phyloP scores from a whole-genome alignment of 2,113 vertebrate species.

The Mola mola region DNA sequence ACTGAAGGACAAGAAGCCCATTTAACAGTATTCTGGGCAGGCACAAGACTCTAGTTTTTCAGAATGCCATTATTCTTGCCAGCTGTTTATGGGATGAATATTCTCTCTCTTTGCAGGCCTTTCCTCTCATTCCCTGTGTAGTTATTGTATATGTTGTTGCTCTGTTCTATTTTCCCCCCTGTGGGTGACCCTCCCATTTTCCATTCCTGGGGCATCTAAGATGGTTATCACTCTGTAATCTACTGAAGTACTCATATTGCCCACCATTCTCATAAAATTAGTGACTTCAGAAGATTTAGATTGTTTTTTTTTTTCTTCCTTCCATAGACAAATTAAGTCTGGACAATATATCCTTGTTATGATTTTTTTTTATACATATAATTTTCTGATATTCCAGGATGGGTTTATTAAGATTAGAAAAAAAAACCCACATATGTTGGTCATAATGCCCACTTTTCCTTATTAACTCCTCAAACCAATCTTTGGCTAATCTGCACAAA shows the following conservation, averaged over 20 bases:
- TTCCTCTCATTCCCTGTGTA: slow-evolving; percentile 9
- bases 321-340: slow-evolving; percentile 78
- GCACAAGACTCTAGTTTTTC: slow-evolving; percentile 59
- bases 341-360: slow-evolving; percentile 76
- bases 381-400: slow-evolving; percentile 58
- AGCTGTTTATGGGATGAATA: slow-evolving; percentile 69
- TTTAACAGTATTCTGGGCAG: slow-evolving; percentile 52
- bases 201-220: slow-evolving; percentile 63
- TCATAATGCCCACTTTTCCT: slow-evolving; percentile 70
- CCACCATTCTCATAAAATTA: slow-evolving; percentile 78
- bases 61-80: slow-evolving; percentile 61
- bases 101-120: slow-evolving; percentile 35
- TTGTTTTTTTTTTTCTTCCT: slow-evolving; percentile 45
- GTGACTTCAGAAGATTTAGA: slow-evolving; percentile 70
- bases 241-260: slow-evolving; percentile 80
- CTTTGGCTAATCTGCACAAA: slow-evolving; percentile 66
- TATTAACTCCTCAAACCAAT: slow-evolving; percentile 75
- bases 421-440: slow-evolving; percentile 58
- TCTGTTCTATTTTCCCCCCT: slow-evolving; percentile 29
- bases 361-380: slow-evolving; percentile 43
- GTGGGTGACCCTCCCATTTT: slow-evolving; percentile 55
- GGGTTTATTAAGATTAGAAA: slow-evolving; percentile 69
- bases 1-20: slow-evolving; percentile 63
- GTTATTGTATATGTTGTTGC: slow-evolving; percentile 41
- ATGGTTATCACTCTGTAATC: slow-evolving; percentile 81